Evolutionary conservation across 1,140 invertebrate genomes (phyloP), one percentile per base, ranked within the genome.

Genomic region (Drosophila baimaii): DNA sequence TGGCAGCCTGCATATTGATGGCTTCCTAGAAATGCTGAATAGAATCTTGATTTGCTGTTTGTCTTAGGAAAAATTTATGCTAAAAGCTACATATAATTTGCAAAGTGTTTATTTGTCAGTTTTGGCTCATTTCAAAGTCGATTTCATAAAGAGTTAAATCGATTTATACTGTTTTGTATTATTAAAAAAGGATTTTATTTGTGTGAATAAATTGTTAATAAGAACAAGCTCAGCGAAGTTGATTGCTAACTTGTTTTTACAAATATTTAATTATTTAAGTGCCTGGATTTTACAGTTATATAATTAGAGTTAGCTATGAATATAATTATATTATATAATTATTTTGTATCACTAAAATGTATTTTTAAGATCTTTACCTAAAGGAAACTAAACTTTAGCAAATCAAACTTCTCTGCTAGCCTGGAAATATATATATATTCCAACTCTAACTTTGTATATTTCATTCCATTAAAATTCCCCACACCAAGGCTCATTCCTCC

Each of bases 1-100:
- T 52, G 35, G 31, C 44, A 6, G 15, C 9, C 27, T 23, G 55
- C 21, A 51, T 51, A 33, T 63, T 33, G 21, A 21, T 33, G 9
- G 19, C 9, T 69, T 66, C 46, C 25, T 49, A 29, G 44, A 68
- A 65, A 27, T 19, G 21, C 12, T 59, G 43, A 49, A 49, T 9
- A 59, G 49, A 52, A 33, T 33, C 29, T 52, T 37, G 15, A 23
- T 41, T 31, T 23, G 19, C 15, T 8, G 19, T 23, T 12, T 31
- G 4, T 21, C 21, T 21, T 41, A 23, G 25, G 3, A 13, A 21
- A 29, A n/a, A 31, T 29, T 19, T 29, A 25, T 31, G 64, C 31
- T 49, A 41, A 68, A 51, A 68, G 61, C 33, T 31, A 19, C 4
- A 9, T 4, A 47, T 47, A 29, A 41, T 15, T 4, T 2, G 2